A percentile compares a stretch with the other conserved stretches of the same genome.
phyloP scores from a whole-genome alignment of 2,888 invertebrate genomes.

The Brenthis ino region DNA sequence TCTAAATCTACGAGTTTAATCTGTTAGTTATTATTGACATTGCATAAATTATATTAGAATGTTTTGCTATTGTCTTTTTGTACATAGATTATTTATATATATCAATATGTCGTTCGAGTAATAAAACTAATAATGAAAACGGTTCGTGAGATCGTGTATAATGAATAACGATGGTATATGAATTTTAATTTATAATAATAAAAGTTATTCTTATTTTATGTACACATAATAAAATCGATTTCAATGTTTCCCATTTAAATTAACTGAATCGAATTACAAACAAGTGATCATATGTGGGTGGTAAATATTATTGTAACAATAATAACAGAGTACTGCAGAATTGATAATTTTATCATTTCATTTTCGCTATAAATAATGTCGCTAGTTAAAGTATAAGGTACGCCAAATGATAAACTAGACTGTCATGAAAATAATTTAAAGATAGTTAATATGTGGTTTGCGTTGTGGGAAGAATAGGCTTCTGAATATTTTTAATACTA shows the following conservation, averaged over 20 bases:
- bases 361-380: slow-evolving; percentile 9
- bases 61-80: neutral
- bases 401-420: neutral
- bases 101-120: neutral
- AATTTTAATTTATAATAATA: slow-evolving; percentile 8
- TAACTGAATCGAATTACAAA: too few relatives aligned
- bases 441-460: slow-evolving; percentile 13
- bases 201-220: neutral
- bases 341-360: neutral
- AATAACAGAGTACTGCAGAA: neutral
- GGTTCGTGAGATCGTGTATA: neutral
- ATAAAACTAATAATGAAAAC: slow-evolving; percentile 12
- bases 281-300: too few relatives aligned
- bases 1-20: too few relatives aligned
- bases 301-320: too few relatives aligned
- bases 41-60: neutral
- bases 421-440: slow-evolving; percentile 2
- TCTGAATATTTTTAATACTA: neutral
- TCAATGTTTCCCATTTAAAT: neutral
- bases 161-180: neutral
- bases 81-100: neutral
- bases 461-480: neutral
- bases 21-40: too few relatives aligned
- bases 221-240: neutral
- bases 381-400: neutral